phyloP scores from a whole-genome alignment of 1,140 invertebrate genomes.

The Eupristina koningsbergeri region DNA sequence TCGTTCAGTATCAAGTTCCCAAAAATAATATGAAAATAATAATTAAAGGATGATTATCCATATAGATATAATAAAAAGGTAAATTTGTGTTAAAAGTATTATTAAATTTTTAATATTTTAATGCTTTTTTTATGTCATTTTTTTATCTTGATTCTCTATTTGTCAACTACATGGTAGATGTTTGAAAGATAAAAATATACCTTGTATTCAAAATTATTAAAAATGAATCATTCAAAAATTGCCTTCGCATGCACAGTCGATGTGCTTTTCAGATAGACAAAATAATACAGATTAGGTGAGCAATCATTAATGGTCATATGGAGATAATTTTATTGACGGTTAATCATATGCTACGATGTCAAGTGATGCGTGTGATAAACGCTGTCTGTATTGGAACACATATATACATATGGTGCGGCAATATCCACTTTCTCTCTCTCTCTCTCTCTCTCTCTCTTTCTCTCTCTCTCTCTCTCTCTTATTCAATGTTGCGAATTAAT shows the following conservation, averaged over 20 bases:
- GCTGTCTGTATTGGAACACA: background rate
- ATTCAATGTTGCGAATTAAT: slow-evolving; percentile 46
- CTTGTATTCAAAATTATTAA: no score
- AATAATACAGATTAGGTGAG: background rate
- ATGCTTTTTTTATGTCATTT: no score
- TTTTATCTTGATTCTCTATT: no score
- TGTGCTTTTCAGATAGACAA: background rate
- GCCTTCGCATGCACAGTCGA: background rate
- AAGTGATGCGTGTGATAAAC: background rate
- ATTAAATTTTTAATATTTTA: no score
- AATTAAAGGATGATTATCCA: no score
- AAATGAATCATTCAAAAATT: background rate
- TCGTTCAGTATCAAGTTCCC: no score
- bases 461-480: background rate
- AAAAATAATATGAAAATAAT: no score
- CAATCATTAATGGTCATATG: background rate
- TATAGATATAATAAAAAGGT: no score
- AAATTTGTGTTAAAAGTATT: no score
- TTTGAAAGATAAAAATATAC: no score
- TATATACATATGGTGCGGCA: slow-evolving; percentile 14
- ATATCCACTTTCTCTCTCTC: background rate
- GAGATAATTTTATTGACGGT: slow-evolving; percentile 37
- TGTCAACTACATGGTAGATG: no score
- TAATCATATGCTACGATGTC: background rate
- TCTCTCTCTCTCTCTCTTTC: background rate